Conservation (phyloP, 2,113 vertebrate species). For the Micromys minutus region DNA sequence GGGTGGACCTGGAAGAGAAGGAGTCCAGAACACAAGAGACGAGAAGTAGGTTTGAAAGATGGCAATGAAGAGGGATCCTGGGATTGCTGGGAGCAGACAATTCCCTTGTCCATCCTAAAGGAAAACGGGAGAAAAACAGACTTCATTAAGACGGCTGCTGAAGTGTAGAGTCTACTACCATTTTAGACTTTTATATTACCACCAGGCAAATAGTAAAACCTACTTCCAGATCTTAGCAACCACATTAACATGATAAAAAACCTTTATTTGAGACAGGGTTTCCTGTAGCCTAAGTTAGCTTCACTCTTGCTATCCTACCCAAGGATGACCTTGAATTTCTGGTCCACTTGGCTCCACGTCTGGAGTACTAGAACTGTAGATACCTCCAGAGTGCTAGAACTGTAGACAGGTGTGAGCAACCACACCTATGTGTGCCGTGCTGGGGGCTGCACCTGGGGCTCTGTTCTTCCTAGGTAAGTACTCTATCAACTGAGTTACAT, state of each 20-base stretch:
- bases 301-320: neutral
- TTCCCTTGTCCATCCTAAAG: neutral
- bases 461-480: no score
- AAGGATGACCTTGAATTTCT: neutral
- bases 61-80: neutral
- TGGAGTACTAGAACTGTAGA: no score
- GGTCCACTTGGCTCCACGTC: no score
- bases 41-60: neutral
- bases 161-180: neutral
- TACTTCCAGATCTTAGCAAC: neutral
- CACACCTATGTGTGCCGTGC: neutral
- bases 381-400: no score
- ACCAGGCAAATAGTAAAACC: neutral
- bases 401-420: no score
- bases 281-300: neutral
- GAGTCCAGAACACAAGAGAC: neutral
- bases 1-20: neutral
- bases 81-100: neutral
- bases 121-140: slow-evolving; percentile 12
- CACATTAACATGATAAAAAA: neutral
- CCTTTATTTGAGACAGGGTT: neutral
- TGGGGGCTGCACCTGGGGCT: neutral
- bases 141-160: neutral
- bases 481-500: neutral
- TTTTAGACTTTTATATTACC: neutral